Evolutionary conservation across 1,140 invertebrate species (phyloP).

Genomic region (Dermatophagoides farinae): DNA sequence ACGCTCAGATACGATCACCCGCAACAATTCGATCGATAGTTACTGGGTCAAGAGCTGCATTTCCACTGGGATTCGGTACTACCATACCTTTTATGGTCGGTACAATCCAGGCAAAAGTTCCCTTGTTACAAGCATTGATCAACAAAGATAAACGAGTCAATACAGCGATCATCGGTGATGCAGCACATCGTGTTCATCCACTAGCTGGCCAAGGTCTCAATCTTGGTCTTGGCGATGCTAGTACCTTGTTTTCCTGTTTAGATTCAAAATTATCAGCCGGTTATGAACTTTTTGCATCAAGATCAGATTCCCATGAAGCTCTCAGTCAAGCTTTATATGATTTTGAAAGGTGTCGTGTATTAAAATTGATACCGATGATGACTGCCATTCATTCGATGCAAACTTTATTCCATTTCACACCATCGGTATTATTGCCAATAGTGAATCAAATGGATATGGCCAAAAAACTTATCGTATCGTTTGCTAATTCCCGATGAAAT

Average conservation of each 20-base stretch:
- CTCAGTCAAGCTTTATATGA: constrained; percentile 3
- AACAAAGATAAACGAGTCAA: constrained; percentile 16
- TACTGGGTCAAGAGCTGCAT: constrained; percentile 47
- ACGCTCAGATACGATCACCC: constrained; percentile 27
- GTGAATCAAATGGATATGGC: constrained; percentile 5
- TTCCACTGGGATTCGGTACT: constrained; percentile 64
- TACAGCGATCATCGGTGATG: constrained; percentile 36
- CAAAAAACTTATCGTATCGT: constrained; percentile 12
- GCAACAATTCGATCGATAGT: constrained; percentile 47
- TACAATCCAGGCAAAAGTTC: background rate
- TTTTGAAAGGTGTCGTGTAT: constrained; percentile 10
- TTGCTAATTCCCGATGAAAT: constrained; percentile 12
- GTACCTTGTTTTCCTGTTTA: constrained; percentile 43
- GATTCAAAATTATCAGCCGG: constrained; percentile 48
- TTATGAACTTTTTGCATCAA: constrained; percentile 26
- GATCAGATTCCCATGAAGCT: background rate
- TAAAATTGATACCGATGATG: constrained; percentile 16
- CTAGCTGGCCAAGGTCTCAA: constrained; percentile 93
- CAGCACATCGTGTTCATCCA: constrained; percentile 87
- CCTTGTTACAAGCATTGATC: background rate
- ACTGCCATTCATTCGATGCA: constrained; percentile 14
- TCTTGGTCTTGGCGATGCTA: constrained; percentile 82
- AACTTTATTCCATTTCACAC: constrained; percentile 4
- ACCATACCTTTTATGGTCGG: constrained; percentile 12
- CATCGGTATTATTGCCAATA: background rate